Evolutionary conservation across 1,140 invertebrate species (phyloP).

Genomic region (Neuroterus valhalla): DNA sequence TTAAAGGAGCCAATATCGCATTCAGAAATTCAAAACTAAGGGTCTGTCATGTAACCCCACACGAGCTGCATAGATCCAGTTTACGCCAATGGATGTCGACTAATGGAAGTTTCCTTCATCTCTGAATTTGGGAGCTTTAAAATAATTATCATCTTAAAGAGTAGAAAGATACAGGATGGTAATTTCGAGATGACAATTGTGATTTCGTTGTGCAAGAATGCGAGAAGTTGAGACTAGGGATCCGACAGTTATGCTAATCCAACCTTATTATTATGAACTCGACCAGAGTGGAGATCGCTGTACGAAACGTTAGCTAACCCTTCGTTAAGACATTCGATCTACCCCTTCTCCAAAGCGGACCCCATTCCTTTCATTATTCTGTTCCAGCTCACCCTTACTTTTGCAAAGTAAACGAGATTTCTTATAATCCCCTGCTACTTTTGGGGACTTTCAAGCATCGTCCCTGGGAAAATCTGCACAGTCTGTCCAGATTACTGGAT

Average conservation of each 20-base stretch:
- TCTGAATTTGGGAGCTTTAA: too few relatives aligned
- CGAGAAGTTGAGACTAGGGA: slow-evolving; percentile 11
- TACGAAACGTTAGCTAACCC: slow-evolving; percentile 61
- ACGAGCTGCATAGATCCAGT: too few relatives aligned
- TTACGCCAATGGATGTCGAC: too few relatives aligned
- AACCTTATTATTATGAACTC: slow-evolving; percentile 69
- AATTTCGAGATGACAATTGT: slow-evolving; percentile 25
- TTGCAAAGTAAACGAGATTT: slow-evolving; percentile 60
- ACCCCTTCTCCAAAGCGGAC: slow-evolving; percentile 30
- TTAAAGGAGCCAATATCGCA: too few relatives aligned
- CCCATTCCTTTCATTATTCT: slow-evolving; percentile 16
- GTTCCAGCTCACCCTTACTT: slow-evolving; percentile 26
- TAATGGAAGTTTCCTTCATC: too few relatives aligned
- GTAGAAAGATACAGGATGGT: neutral
- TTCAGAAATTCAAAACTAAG: too few relatives aligned
- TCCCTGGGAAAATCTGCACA: slow-evolving; percentile 53
- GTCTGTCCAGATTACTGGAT: slow-evolving; percentile 43
- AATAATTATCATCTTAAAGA: neutral
- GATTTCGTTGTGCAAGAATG: slow-evolving; percentile 16
- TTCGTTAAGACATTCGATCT: slow-evolving; percentile 58
- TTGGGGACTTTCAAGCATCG: slow-evolving; percentile 39
- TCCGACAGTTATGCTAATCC: slow-evolving; percentile 64
- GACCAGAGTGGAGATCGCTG: slow-evolving; percentile 59
- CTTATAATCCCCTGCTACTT: slow-evolving; percentile 58
- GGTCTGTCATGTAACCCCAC: too few relatives aligned